Conservation (phyloP, 2,888 invertebrate species). For the Hemistola chrysoprasaria region DNA sequence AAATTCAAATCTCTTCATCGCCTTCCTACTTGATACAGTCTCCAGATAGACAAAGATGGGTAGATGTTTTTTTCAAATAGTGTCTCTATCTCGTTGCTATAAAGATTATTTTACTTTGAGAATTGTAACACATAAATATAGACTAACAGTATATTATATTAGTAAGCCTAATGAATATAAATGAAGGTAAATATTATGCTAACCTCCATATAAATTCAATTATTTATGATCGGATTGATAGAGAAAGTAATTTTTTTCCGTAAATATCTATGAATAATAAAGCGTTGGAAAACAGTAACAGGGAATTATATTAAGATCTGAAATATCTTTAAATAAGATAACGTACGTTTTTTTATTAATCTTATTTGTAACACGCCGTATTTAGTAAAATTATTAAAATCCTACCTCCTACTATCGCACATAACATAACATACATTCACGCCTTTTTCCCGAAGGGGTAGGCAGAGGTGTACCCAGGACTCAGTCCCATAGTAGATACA, state of each 20-base stretch:
- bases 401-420: too few relatives aligned
- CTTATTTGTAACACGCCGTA: too few relatives aligned
- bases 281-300: slow-evolving; percentile 1
- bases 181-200: slow-evolving; percentile 56
- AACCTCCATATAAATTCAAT: slow-evolving; percentile 45
- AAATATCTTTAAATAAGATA: too few relatives aligned
- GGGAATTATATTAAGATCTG: too few relatives aligned
- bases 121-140: slow-evolving; percentile 33
- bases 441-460: too few relatives aligned
- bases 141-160: slow-evolving; percentile 50
- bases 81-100: slow-evolving; percentile 28
- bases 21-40: slow-evolving; percentile 8
- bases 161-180: slow-evolving; percentile 62
- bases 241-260: slow-evolving; percentile 22
- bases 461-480: too few relatives aligned
- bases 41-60: slow-evolving; percentile 6
- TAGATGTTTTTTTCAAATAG: slow-evolving; percentile 23
- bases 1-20: slow-evolving; percentile 14
- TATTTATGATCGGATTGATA: slow-evolving; percentile 37
- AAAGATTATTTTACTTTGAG: slow-evolving; percentile 38
- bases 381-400: too few relatives aligned
- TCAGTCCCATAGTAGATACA: too few relatives aligned
- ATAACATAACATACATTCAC: too few relatives aligned
- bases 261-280: slow-evolving; percentile 29
- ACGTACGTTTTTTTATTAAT: too few relatives aligned